Evolutionary conservation across 1,140 invertebrate genomes (phyloP), one percentile per base, ranked within the genome.

Genomic region (Nebria ingens): DNA sequence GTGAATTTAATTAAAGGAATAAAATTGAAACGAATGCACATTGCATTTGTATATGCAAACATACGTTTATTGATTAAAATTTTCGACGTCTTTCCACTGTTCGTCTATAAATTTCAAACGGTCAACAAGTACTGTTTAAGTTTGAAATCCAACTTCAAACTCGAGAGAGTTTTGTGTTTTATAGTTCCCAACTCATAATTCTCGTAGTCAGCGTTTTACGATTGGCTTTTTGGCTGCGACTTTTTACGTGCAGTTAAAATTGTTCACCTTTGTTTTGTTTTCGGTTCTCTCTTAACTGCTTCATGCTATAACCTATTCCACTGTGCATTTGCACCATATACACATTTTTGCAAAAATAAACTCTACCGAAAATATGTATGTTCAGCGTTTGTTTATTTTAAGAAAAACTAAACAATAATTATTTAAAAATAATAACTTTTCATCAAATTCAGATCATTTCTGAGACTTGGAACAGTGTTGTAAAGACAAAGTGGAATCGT

Each of bases 191-290:
- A 58, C 42, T 58, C 38, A 58, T 58, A 58, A 54, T 49, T 29
- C 49, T 53, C 29, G 54, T 52, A 51, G 55, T 42, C 59, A 45
- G 40, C 40, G 15, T 45, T 64, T 65, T 64, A 64, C 62, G 62
- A 62, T 65, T 63, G 58, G 59, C 64, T 65, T 64, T 64, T 65
- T 63, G 61, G 61, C 59, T 55, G 58, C 25, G 55, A 57, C 45
- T 64, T 64, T 65, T 65, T 65, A 62, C 61, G 63, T 22, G 61
- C 62, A 58, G 62, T 66, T 66, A 67, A 67, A 67, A 64, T 65
- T 67, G 64, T 64, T 64, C 63, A 64, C 61, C 64, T 65, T 67
- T 64, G 59, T 65, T 65, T 66, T 63, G 62, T 64, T 65, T 62
- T 58, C 55, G 61, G 59, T 59, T 64, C 63, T 61, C 64, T 64